phyloP scores from a whole-genome alignment of 2,113 vertebrate genomes.

The Emydocephalus ijimae region DNA sequence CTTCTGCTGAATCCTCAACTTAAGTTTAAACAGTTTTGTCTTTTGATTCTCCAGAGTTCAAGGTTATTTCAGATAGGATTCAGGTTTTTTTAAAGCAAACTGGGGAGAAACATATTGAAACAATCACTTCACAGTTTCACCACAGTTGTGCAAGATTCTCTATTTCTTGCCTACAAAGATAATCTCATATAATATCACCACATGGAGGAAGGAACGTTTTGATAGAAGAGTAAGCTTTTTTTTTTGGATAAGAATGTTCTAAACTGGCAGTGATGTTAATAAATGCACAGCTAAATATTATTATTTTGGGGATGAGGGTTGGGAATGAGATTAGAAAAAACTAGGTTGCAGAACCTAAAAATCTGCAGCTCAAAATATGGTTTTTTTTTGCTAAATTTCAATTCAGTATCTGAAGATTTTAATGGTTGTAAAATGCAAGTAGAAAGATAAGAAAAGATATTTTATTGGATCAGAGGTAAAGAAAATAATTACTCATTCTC shows the following conservation, averaged over 20 bases:
- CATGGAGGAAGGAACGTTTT: background rate
- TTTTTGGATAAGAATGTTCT: background rate
- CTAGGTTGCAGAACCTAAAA: background rate
- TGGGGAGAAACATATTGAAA: background rate
- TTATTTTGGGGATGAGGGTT: background rate
- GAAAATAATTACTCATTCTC: background rate
- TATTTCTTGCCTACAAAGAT: background rate
- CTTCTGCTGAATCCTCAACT: background rate
- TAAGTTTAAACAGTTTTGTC: background rate
- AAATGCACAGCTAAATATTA: background rate
- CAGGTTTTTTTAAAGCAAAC: background rate
- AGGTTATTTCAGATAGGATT: background rate
- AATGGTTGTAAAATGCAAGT: background rate
- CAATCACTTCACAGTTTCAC: background rate
- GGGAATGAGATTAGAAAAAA: background rate
- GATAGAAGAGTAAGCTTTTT: background rate
- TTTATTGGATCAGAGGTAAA: background rate
- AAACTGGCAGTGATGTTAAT: background rate
- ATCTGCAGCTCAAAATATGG: background rate
- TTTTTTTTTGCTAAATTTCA: background rate
- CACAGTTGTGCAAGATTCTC: background rate
- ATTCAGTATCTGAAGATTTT: background rate
- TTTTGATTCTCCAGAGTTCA: background rate
- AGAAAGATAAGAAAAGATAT: background rate
- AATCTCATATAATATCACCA: too few species aligned